phyloP scores from a whole-genome alignment of 1,140 invertebrate species.

The Calosoma granatense region DNA sequence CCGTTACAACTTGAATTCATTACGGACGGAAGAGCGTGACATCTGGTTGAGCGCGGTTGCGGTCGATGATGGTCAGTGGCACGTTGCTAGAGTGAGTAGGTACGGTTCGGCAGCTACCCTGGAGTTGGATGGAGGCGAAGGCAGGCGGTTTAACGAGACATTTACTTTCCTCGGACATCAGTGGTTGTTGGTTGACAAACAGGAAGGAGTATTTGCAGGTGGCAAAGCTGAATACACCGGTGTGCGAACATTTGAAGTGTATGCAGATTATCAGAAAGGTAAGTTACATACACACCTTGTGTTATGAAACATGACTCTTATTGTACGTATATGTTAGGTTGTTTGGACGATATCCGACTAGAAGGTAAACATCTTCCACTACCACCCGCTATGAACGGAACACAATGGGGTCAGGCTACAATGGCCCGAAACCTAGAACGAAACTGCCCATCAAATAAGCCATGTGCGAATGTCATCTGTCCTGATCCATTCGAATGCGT shows the following conservation, averaged over 20 bases:
- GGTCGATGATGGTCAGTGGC: conserved; percentile 96
- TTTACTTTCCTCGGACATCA: conserved; percentile 86
- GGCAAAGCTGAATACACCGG: conserved; percentile 93
- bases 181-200: conserved; percentile 84
- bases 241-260: conserved; percentile 83
- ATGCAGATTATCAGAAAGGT: conserved; percentile 92
- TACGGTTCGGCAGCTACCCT: conserved; percentile 90
- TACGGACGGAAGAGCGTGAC: conserved; percentile 78
- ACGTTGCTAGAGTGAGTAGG: conserved; percentile 78
- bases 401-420: conserved; percentile 89
- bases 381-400: conserved; percentile 86
- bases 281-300: no score
- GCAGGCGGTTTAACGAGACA: conserved; percentile 87
- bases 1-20: conserved; percentile 85
- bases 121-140: conserved; percentile 91
- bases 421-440: conserved; percentile 82
- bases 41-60: conserved; percentile 82
- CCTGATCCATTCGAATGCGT: conserved; percentile 90
- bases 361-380: conserved; percentile 87
- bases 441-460: conserved; percentile 88
- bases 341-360: conserved; percentile 74
- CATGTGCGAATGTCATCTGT: conserved; percentile 85
- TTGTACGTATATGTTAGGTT: conserved; percentile 42
- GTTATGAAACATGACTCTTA: conserved; percentile 2
- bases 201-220: conserved; percentile 89